Conservation (phyloP, 2,113 vertebrate species). For the Mixornis gularis region DNA sequence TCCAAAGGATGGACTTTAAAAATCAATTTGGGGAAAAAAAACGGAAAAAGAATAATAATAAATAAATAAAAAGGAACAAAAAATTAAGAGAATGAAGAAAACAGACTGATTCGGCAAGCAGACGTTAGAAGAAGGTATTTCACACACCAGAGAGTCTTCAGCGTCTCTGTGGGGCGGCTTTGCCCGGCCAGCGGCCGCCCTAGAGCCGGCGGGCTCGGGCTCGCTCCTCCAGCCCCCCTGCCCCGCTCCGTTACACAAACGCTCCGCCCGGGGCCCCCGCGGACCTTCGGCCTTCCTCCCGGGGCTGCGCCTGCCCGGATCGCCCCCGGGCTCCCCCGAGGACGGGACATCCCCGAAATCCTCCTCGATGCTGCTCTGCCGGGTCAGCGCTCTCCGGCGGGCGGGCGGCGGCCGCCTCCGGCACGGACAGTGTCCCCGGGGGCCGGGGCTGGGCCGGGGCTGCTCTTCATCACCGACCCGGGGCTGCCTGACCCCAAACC, state of each 20-base stretch:
- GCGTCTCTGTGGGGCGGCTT: constrained; percentile 74
- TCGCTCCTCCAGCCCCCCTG: constrained; percentile 79
- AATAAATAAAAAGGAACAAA: background rate
- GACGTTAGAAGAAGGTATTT: constrained; percentile 65
- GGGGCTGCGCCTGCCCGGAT: background rate
- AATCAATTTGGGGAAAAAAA: background rate
- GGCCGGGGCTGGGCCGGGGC: too few relatives aligned
- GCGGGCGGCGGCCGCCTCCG: constrained; percentile 74
- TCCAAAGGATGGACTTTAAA: constrained; percentile 61
- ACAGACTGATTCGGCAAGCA: constrained; percentile 81
- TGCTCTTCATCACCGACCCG: background rate
- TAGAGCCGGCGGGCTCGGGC: constrained; percentile 66
- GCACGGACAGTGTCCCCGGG: constrained; percentile 51
- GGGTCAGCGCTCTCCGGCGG: constrained; percentile 84
- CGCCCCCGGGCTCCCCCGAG: constrained; percentile 65
- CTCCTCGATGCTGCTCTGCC: constrained; percentile 90
- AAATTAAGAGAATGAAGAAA: constrained; percentile 35
- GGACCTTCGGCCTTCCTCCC: constrained; percentile 56
- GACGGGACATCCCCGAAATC: constrained; percentile 76
- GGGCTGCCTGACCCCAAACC: rapidly evolving
- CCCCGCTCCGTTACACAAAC: constrained; percentile 64
- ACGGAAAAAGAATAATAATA: background rate
- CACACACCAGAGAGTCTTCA: constrained; percentile 91
- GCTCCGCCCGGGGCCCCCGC: constrained; percentile 65
- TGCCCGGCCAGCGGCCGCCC: constrained; percentile 63